phyloP scores from a whole-genome alignment of 2,888 invertebrate genomes.

The Caenorhabditis afra region DNA sequence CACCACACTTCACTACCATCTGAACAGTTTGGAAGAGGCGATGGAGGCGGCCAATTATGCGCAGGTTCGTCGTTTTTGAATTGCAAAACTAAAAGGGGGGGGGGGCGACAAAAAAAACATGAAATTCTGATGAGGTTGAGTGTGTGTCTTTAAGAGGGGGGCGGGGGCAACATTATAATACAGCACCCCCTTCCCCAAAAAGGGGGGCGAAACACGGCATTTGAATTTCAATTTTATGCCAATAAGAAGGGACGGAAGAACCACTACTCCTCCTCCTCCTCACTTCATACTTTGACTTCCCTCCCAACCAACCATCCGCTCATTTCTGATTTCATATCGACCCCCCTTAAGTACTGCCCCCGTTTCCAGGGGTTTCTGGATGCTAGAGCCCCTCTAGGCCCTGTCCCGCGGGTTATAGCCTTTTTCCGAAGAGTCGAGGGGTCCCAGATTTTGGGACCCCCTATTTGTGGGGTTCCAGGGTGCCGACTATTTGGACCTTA shows the following conservation, averaged over 20 bases:
- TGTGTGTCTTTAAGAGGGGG: too few relatives aligned
- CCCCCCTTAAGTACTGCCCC: too few relatives aligned
- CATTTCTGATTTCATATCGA: too few relatives aligned
- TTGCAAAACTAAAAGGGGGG: not conserved
- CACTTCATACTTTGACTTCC: constrained; percentile 2
- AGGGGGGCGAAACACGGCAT: constrained; percentile 25
- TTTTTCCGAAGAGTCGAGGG: too few relatives aligned
- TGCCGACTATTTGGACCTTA: too few relatives aligned
- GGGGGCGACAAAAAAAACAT: too few relatives aligned
- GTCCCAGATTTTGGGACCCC: too few relatives aligned
- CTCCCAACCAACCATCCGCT: not conserved
- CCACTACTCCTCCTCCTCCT: constrained; percentile 10
- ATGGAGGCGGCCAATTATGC: constrained; percentile 62
- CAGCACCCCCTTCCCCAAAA: constrained; percentile 23
- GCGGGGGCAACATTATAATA: constrained; percentile 26
- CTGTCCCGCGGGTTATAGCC: too few relatives aligned
- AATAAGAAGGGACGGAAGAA: constrained; percentile 38
- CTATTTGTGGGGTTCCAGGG: too few relatives aligned
- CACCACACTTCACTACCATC: constrained; percentile 38
- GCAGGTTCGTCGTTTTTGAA: constrained; percentile 48
- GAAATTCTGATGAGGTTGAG: constrained; percentile 39
- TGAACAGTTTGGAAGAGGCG: constrained; percentile 7
- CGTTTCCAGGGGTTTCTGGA: too few relatives aligned
- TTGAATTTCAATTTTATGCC: constrained; percentile 64
- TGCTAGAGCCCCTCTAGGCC: too few relatives aligned